Base-by-base conservation (phyloP, 2,113 vertebrate genomes). In the Microtus ochrogaster region DNA sequence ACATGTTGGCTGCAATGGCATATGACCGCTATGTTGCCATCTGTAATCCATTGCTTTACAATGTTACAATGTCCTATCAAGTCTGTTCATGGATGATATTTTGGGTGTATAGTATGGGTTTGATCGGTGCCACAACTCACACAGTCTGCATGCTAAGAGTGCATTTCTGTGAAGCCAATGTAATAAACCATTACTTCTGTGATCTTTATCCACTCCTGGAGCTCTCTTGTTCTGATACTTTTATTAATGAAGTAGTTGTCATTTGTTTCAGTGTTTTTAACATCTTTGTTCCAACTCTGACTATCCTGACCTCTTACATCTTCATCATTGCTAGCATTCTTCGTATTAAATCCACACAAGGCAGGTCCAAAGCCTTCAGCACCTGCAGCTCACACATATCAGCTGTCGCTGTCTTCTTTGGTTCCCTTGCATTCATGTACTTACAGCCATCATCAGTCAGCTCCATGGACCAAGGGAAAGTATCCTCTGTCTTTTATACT, bases 291-390 rank as follows among this genome's bases (percentile, higher is more conserved):
- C 95, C 95, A 6, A 94, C 86, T 13, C 3, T 98, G 28, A 21
- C 47, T 22, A 92, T 98, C 1, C 0, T 98, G 2, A 22, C 86
- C 77, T 98, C 98, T 1, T 98, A 98, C 0, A 0, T 41, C 0
- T 91, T 88, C 70, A 98, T 98, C 61, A 81, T 98, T 5, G 8
- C 33, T 73, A 95, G 96, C 47, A 72, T 98, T 65, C 82, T 98
- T 41, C 89, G 24, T 83, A 97, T 98, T 2, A 68, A 5, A 26
- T 97, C 97, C 3, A 79, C 63, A 4, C 2, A 88, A 0, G 96
- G 97, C 13, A 97, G 89, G 10, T 41, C 41, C 76, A 97, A 96
- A 92, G 89, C 96, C 22, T 93, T 98, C 39, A 93, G 97, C 76
- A 97, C 96, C 0, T 97, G 97, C 0, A n/a, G 10, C 0, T 98